These are phyloP conservation scores for Ibidorhyncha struthersii DNA, from an alignment of 2,113 vertebrate species.

Conservation along the genomic window DNA sequence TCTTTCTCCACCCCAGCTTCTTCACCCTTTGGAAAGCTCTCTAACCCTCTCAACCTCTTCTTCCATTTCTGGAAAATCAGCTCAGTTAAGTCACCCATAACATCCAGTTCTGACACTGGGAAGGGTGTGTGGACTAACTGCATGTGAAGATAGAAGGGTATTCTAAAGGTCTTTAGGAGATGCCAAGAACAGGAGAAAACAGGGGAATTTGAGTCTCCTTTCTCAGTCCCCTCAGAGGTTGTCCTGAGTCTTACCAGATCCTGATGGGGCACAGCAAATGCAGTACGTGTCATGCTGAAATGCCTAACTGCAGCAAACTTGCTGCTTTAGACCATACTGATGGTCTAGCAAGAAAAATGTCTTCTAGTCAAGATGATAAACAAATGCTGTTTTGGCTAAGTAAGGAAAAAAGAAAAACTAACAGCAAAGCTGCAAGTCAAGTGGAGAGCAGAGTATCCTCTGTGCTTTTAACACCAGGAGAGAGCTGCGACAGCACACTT, in stretches of 20 bases:
- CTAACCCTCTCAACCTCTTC: neutral
- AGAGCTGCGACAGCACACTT: neutral
- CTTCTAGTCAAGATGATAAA: neutral
- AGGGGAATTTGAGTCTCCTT: neutral
- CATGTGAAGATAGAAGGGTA: neutral
- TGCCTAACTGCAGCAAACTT: neutral
- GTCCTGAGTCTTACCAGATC: neutral
- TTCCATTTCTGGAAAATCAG: neutral
- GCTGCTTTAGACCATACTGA: neutral
- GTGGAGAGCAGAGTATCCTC: neutral
- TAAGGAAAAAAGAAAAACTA: neutral
- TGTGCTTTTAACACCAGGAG: neutral
- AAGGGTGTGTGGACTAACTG: neutral
- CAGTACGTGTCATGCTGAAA: neutral
- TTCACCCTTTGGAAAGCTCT: neutral
- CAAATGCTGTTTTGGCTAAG: neutral
- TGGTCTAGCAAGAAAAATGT: neutral
- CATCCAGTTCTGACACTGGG: neutral
- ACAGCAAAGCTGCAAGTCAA: neutral
- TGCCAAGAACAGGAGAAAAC: neutral
- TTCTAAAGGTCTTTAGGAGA: neutral
- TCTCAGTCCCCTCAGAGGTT: neutral
- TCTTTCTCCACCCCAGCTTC: neutral
- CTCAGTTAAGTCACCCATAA: neutral
- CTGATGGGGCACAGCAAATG: neutral